Evolutionary conservation across 2,888 invertebrate genomes (phyloP).

Genomic region (Metacarcinus magister): DNA sequence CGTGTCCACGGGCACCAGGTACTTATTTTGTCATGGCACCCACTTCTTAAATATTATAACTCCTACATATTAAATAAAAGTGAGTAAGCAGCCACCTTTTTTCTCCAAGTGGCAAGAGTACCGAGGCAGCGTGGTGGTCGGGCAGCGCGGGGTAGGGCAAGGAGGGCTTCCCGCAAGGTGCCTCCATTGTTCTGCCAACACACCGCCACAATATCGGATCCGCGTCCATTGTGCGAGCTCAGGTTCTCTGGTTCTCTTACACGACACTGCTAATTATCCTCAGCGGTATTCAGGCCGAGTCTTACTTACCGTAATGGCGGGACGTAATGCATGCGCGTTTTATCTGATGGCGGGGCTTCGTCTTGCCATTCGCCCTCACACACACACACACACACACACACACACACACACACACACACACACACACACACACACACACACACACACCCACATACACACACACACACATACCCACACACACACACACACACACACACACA

Average conservation of each 20-base stretch:
- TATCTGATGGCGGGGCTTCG: conserved; percentile 64
- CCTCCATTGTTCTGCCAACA: conserved; percentile 68
- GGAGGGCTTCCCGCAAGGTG: neutral
- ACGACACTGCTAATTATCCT: conserved; percentile 73
- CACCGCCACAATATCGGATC: conserved; percentile 66
- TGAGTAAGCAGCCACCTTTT: neutral
- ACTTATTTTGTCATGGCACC: conserved; percentile 19
- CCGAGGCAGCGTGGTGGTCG: neutral
- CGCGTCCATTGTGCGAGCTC: conserved; percentile 67
- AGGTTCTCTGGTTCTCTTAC: conserved; percentile 62
- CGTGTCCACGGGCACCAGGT: neutral
- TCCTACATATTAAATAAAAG: conserved; percentile 47
- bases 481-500: too few species aligned
- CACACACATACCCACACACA: too few species aligned
- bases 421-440: conserved; percentile 22
- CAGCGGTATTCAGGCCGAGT: conserved; percentile 54
- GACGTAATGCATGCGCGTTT: conserved; percentile 69
- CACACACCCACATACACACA: conserved; percentile 30
- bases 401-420: conserved; percentile 63
- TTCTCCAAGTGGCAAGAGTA: neutral
- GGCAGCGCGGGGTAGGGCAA: neutral
- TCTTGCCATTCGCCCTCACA: neutral
- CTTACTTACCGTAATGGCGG: conserved; percentile 70
- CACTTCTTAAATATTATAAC: conserved; percentile 20
- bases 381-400: conserved; percentile 58